Base-by-base conservation (phyloP, 2,888 invertebrate genomes). In the Polydrusus tereticollis region DNA sequence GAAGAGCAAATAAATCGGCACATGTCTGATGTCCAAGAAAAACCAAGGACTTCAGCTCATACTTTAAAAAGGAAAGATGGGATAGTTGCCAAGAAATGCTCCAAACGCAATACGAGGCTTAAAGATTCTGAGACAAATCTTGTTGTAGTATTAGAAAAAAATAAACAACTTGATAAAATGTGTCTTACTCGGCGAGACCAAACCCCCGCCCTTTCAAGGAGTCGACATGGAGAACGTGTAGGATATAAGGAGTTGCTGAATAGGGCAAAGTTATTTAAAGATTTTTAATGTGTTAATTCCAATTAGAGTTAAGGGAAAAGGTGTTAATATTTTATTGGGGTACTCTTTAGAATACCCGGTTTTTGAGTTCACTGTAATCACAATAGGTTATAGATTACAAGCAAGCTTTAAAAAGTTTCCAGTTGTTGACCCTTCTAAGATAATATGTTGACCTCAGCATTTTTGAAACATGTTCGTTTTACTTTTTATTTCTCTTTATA, bases 211-310 rank as follows among this genome's bases (percentile, higher is more conserved):
- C 14, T 2, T 20, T 21, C n/a, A 12, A 16, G 16, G 26, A 59
- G 59, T 43, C 23, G 38, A 16, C 43, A 43, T 1, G 8, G 43
- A 14, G 16, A 18, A n/a, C 62, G 62, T n/a, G 18, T 14, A 41
- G 66, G 66, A 45, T 66, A 66, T 20, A 57, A 43, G 29, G 66
- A 66, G 29, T 57, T 66, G 20, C 20, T 66, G 29, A 33, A 66
- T 2, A 57, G 55, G n/a, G 66, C 66, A 12, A 55, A 18, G 29
- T 52, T 52, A 26, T 55, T 29, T 29, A 29, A 29, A 55, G 10
- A 29, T 2, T 16, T 55, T 29, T 29, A 16, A 47, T 10, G 5
- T 21, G 10, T 47, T 2, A 21, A 47, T 47, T 21, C 4, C 8
- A 26, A 26, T 26, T 26, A 7, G 3, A 26, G 26, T 26, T n/a